These are phyloP conservation scores for Megaustenia siamemsis DNA, from an alignment of 2,888 invertebrate species.

Conservation along the genomic window DNA sequence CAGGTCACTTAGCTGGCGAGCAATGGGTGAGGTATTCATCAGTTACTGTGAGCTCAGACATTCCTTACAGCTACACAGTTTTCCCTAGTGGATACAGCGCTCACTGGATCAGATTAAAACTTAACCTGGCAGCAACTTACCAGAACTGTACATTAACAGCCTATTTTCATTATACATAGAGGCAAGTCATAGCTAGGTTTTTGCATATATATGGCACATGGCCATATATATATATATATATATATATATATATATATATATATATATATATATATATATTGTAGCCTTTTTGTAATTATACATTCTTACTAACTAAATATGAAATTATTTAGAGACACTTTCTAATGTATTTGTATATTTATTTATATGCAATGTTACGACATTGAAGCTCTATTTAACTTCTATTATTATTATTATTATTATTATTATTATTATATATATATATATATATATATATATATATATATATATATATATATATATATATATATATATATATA, in stretches of 20 bases:
- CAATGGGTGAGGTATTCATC: constrained; percentile 44
- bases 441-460: too few relatives aligned
- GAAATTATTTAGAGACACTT: neutral
- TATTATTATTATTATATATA: too few relatives aligned
- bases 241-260: constrained; percentile 35
- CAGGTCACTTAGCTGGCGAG: constrained; percentile 55
- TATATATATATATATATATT: too few relatives aligned
- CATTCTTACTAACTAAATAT: neutral
- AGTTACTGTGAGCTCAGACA: neutral
- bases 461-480: too few relatives aligned
- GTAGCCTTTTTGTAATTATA: constrained; percentile 7
- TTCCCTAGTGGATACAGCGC: constrained; percentile 59
- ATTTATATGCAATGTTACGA: neutral
- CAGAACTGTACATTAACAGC: constrained; percentile 48
- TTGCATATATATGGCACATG: neutral
- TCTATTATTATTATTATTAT: too few relatives aligned
- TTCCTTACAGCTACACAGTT: constrained; percentile 31
- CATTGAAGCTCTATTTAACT: too few relatives aligned
- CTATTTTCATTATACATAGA: constrained; percentile 59
- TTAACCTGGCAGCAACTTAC: neutral
- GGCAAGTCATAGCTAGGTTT: neutral
- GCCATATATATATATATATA: too few relatives aligned
- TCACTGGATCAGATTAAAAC: constrained; percentile 57
- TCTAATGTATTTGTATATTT: neutral
- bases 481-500: too few relatives aligned